Evolutionary conservation across 1,140 invertebrate species (phyloP), one percentile per base, ranked within the genome.

Genomic region (Lordiphosa collinella): DNA sequence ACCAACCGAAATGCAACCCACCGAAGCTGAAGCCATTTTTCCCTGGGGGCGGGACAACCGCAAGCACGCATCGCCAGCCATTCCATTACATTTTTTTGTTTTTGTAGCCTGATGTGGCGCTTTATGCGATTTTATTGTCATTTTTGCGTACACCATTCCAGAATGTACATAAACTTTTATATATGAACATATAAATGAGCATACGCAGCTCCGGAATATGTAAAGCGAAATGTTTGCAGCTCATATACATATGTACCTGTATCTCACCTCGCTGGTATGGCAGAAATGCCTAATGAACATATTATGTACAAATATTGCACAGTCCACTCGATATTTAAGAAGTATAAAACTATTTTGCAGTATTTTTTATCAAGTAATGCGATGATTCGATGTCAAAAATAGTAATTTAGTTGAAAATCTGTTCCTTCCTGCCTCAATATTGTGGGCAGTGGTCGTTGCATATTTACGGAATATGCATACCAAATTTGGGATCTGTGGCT

Each of bases 81-180:
- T 60, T 29, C 44, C 22, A 31, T 16, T 12, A 55, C 35, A 37
- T 46, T 31, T 31, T 31, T 6, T 29, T 50, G 16, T 8, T 58
- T 47, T 37, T 50, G 35, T 53, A 41, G 51, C 12, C 7, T 53
- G 37, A 31, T 56, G 54, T 47, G 43, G 51, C 37, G 43, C 44
- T 79, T 69, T 58, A 58, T 74, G 66, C 65, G 46, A 69, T 79
- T 79, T 80, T 73, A 80, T 74, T 80, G 65, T 70, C 64, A 80
- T 80, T 61, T 34, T 65, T 80, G 64, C 75, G 56, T 69, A 57
- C 36, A 52, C 47, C 73, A 62, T 50, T 57, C 72, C 66, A 61
- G 12, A 2, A n/a, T 29, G 25, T 29, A 29, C 7, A 29, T 29
- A 29, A 29, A 29, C 12, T 7, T 8, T 11, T 40, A 47, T 47